Base-by-base conservation (phyloP, 2,113 vertebrate species). In the Lagopus muta region DNA sequence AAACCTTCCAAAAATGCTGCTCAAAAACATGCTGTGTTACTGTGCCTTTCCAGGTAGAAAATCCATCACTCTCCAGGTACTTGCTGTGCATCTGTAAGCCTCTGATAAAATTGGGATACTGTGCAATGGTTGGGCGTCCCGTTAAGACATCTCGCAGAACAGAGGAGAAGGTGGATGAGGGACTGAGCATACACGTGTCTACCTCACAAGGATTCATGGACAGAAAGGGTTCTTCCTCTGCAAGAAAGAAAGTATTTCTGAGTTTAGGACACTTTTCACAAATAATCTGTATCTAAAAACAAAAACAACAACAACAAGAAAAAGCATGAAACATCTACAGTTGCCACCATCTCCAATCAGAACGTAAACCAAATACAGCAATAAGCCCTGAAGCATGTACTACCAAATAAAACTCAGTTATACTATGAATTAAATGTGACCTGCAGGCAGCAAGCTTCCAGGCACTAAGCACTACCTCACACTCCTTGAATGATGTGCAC, bases 21-120 rank as follows among this genome's bases (percentile, higher is more conserved):
- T 75, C 38, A 69, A 89, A 86, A 92, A 27, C 18, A 47, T 36
- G 38, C 14, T 74, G 42, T n/a, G 82, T 88, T 94, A 95, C 97
- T 97, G 67, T 97, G 97, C 98, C 98, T 96, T 97, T 97, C 98
- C 98, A 98, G 4, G 94, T 95, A 25, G 95, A 95, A 94, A 98
- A 98, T 65, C 91, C 94, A 67, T 95, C 93, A 40, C 97, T 97
- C 67, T 88, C 47, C 54, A 80, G 28, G 93, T 98, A 98, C 42
- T 97, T 93, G 67, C 18, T 96, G 90, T 98, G 98, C 91, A 98
- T 82, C 70, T 98, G 98, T 71, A 98, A 97, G 38, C 98, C 98
- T 54, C 75, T 93, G 73, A 98, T 97, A 83, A 98, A 98, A 94
- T 98, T 98, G 50, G 97, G 92, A 65, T 86, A 96, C 84, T 84